Base-by-base conservation (phyloP, 1,140 invertebrate genomes). In the Trichonephila clavata region DNA sequence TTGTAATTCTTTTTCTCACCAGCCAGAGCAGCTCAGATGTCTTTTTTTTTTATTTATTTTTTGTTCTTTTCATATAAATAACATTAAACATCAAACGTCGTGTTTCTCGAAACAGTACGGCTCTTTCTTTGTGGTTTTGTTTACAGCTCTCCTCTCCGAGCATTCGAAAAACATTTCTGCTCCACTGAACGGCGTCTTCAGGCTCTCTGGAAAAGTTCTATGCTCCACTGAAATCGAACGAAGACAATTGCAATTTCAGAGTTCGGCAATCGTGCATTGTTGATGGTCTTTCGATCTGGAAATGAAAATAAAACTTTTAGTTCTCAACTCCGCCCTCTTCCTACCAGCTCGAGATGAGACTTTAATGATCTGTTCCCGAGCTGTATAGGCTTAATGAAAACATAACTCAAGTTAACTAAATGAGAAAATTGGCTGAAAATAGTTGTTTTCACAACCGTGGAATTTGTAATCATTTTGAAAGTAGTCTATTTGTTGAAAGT, bases 211-310 rank as follows among this genome's bases (percentile, higher is more conserved):
- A 39, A 77, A 50, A n/a, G 57, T 24, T 84, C 20, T 16, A 84
- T 84, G 83, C 50, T 84, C 21, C 50, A 32, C n/a, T 84, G 83
- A 59, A 84, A 60, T 84, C 57, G 50, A 60, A 84, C 50, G 83
- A 59, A 84, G 83, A 84, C 83, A 84, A 84, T 84, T 57, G 83
- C 83, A 84, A 84, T 84, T 84, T 84, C 57, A 84, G 50, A 84
- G 83, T 84, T 84, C 50, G 83, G 21, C 57, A 50, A 39, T 77
- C 27, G 24, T 77, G 18, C 71, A 32, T 77, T 77, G 71, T 77
- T 77, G 71, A 77, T 32, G 71, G 32, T 77, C 24, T 32, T 77
- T 77, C 71, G 24, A 32, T 77, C 27, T 16, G 27, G 13, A 21
- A 32, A 77, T 77, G 27, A 77, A 77, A 77, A 32, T 77, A 77